Conservation (phyloP, 2,113 vertebrate genomes). For the Oceanodroma tethys region DNA sequence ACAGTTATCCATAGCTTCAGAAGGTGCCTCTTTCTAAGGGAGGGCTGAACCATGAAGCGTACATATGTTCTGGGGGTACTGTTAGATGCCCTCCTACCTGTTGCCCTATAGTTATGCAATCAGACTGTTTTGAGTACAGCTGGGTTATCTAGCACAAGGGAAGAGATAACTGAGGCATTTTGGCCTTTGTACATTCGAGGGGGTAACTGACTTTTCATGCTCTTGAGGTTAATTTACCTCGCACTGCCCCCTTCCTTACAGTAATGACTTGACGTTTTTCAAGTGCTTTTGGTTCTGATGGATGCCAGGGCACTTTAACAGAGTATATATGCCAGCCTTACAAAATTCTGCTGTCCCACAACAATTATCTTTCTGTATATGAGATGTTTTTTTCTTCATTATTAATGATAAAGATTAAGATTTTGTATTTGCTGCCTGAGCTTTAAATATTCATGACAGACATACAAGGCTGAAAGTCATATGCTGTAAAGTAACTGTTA, state of each 20-base stretch:
- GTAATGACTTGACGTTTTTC: constrained; percentile 63
- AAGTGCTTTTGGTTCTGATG: constrained; percentile 29
- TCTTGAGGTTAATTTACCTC: constrained; percentile 5
- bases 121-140: constrained; percentile 29
- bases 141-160: constrained; percentile 23
- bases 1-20: neutral
- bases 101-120: constrained; percentile 54
- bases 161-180: constrained; percentile 37
- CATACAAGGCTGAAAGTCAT: neutral
- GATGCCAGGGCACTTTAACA: constrained; percentile 9
- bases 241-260: neutral
- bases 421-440: neutral
- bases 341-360: neutral
- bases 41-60: neutral
- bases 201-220: neutral
- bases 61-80: neutral
- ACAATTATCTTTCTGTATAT: neutral
- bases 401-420: neutral
- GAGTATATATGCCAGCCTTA: neutral
- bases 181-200: constrained; percentile 42
- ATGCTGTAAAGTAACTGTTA: neutral
- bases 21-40: neutral
- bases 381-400: neutral
- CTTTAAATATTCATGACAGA: neutral
- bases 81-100: constrained; percentile 51